Conservation (phyloP, 1,140 invertebrate genomes). For the Tribolium madens region DNA sequence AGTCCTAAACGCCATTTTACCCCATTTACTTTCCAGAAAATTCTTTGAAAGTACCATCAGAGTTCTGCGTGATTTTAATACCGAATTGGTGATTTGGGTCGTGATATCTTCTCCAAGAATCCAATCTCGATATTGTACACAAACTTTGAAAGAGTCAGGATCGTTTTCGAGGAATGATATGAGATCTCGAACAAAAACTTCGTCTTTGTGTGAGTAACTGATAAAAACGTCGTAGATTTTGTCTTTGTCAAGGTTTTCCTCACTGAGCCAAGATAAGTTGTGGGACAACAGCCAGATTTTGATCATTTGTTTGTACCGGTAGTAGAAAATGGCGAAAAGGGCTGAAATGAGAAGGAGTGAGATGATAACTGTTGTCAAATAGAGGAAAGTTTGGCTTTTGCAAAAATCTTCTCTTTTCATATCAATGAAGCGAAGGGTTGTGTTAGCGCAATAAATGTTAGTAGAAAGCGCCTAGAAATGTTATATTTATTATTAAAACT, state of each 20-base stretch:
- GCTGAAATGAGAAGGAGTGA: slow-evolving; percentile 62
- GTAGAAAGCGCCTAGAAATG: neutral
- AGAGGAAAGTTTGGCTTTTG: neutral
- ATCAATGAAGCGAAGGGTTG: neutral
- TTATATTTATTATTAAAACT: too few relatives aligned
- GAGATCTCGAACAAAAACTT: slow-evolving; percentile 77
- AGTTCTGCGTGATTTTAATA: slow-evolving; percentile 82
- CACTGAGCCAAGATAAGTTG: slow-evolving; percentile 73
- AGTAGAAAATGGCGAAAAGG: slow-evolving; percentile 71
- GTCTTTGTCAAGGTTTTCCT: slow-evolving; percentile 80
- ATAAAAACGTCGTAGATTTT: slow-evolving; percentile 89
- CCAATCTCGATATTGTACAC: slow-evolving; percentile 87
- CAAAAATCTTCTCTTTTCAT: slow-evolving; percentile 40
- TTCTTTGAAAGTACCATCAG: slow-evolving; percentile 84
- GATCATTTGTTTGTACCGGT: slow-evolving; percentile 74
- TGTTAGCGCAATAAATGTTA: slow-evolving; percentile 24
- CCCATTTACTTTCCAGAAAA: slow-evolving; percentile 87
- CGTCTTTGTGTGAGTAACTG: slow-evolving; percentile 86
- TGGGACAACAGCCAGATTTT: slow-evolving; percentile 80
- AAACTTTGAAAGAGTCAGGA: slow-evolving; percentile 72
- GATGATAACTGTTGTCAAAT: neutral
- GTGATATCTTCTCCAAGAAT: slow-evolving; percentile 80
- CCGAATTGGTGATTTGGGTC: slow-evolving; percentile 81
- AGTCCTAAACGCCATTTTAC: slow-evolving; percentile 83
- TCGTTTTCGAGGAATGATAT: slow-evolving; percentile 75